A percentile compares a stretch with the other conserved stretches of the same genome.
Conservation (phyloP, 2,113 vertebrate genomes). For the Sinocyclocheilus maitianheensis region DNA sequence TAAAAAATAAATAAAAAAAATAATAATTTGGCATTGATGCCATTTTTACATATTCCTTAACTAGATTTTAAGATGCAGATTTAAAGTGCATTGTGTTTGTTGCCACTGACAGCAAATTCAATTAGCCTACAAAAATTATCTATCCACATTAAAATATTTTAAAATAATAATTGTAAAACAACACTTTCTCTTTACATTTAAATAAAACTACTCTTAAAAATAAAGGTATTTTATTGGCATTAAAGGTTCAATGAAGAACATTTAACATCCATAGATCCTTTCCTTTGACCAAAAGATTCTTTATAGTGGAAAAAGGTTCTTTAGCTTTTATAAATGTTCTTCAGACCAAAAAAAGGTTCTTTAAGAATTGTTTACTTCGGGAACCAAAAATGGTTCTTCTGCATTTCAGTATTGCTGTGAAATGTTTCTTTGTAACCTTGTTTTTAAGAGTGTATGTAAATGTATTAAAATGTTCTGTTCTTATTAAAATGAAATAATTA, state of each 20-base stretch:
- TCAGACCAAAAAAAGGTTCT: no score
- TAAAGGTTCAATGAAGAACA: no score
- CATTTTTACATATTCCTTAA: background rate
- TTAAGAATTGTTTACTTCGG: no score
- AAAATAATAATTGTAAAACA: background rate
- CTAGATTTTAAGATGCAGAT: background rate
- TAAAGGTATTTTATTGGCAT: no score
- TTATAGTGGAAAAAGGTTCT: no score
- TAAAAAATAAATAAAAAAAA: no score
- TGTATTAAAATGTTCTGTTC: background rate
- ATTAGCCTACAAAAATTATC: background rate
- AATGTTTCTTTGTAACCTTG: background rate
- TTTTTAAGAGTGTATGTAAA: background rate
- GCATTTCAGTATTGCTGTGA: background rate
- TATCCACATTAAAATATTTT: background rate
- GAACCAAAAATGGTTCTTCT: background rate
- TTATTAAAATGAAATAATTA: background rate
- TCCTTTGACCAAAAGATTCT: no score
- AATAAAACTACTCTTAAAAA: no score
- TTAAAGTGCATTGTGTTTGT: background rate
- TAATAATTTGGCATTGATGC: background rate
- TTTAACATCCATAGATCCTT: no score
- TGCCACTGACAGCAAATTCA: background rate
- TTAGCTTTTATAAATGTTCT: no score
- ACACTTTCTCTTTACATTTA: background rate